Conservation (phyloP, 92 coral and sea anemone species). For the Metridium senile region DNA sequence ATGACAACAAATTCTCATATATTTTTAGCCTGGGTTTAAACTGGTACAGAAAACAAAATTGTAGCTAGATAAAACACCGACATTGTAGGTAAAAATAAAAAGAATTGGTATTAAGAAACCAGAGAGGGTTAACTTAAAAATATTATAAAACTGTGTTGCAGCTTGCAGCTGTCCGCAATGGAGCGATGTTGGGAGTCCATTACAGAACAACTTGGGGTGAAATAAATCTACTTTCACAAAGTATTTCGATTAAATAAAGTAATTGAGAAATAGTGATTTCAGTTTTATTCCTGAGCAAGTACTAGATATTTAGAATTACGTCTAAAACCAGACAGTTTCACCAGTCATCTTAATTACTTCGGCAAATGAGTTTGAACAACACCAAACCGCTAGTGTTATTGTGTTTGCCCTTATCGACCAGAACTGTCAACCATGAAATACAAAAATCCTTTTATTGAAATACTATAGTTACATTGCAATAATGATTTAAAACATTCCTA, state of each 20-base stretch:
- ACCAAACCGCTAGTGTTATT: not conserved
- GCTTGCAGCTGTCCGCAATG: not conserved
- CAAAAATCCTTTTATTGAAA: not conserved
- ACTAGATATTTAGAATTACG: not conserved
- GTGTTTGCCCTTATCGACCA: not conserved
- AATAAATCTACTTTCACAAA: not conserved
- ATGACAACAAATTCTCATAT: too few relatives aligned
- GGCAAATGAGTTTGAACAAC: constrained; percentile 1
- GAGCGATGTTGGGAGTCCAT: not conserved
- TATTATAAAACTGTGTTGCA: not conserved
- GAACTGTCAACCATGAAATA: constrained; percentile 6
- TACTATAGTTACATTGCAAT: not conserved
- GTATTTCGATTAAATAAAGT: not conserved
- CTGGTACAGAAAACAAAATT: not conserved
- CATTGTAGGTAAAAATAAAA: not conserved
- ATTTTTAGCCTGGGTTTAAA: too few relatives aligned
- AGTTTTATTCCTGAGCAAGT: not conserved
- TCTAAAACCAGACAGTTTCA: not conserved
- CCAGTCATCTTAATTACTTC: not conserved
- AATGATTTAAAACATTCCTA: not conserved
- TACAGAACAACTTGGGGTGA: too few relatives aligned
- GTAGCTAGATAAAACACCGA: too few relatives aligned
- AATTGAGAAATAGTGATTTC: not conserved
- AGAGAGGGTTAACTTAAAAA: not conserved
- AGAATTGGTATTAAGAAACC: not conserved